Evolutionary conservation across 1,140 invertebrate genomes (phyloP).

Genomic region (Drosophila sechellia): DNA sequence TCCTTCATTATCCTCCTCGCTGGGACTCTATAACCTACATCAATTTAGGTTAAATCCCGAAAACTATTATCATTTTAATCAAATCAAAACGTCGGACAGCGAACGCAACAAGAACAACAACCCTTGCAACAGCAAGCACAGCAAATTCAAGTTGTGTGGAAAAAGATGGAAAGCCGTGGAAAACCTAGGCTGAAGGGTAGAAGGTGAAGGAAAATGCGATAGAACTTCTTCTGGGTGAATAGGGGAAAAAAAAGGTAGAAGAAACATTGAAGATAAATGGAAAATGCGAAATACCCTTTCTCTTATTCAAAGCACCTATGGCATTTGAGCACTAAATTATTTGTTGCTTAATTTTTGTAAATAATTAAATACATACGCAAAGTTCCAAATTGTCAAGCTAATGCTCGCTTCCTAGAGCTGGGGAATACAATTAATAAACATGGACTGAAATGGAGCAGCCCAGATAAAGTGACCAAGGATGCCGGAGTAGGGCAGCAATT

Average conservation of each 20-base stretch:
- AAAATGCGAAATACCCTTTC: neutral
- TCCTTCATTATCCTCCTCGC: neutral
- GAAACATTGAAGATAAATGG: neutral
- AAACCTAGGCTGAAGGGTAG: slow-evolving; percentile 1
- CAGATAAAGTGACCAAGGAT: slow-evolving; percentile 37
- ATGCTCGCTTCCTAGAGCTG: too few relatives aligned
- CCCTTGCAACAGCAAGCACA: neutral
- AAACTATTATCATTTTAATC: slow-evolving; percentile 79
- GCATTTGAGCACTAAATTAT: too few relatives aligned
- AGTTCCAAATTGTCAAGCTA: neutral
- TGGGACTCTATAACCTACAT: slow-evolving; percentile 52
- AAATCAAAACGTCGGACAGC: slow-evolving; percentile 57
- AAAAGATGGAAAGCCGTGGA: slow-evolving; percentile 5
- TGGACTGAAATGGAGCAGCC: slow-evolving; percentile 16
- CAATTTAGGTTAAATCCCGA: slow-evolving; percentile 74
- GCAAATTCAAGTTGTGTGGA: slow-evolving; percentile 15
- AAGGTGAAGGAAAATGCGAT: slow-evolving; percentile 14
- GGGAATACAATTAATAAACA: slow-evolving; percentile 12
- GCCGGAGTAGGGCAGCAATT: slow-evolving; percentile 16
- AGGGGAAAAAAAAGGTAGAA: neutral
- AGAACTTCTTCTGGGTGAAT: neutral
- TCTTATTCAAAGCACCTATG: neutral
- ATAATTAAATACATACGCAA: too few relatives aligned
- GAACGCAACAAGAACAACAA: too few relatives aligned
- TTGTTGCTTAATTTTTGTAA: too few relatives aligned